Percentiles rank a stretch among this genome's conserved stretches.
Evolutionary conservation across 92 coral and sea anemone species (phyloP).

Genomic region (Hydrozoanthus gracilis): DNA sequence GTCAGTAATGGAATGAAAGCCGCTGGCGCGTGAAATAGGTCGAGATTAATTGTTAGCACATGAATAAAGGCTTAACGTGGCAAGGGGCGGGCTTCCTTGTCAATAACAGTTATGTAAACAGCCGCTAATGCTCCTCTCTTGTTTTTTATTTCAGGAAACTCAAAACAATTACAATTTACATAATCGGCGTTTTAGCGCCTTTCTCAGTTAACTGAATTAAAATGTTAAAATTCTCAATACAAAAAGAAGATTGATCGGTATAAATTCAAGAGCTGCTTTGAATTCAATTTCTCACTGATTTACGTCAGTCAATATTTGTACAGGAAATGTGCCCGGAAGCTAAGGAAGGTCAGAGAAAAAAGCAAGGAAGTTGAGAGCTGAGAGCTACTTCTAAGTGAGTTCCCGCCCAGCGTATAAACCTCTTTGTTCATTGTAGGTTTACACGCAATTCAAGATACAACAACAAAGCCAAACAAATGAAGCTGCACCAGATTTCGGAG

Average conservation of each 20-base stretch:
- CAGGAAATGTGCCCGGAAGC: conserved; percentile 41
- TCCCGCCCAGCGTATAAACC: conserved; percentile 41
- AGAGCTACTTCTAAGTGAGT: conserved; percentile 16
- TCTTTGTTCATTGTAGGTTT: background rate
- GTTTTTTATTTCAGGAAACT: conserved; percentile 22
- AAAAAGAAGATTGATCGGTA: conserved; percentile 29
- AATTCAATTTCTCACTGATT: background rate
- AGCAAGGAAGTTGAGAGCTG: background rate
- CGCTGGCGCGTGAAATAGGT: conserved; percentile 8
- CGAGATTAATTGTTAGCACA: conserved; percentile 32
- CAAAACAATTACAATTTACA: conserved; percentile 66
- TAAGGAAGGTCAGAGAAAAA: background rate
- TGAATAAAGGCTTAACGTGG: conserved; percentile 24
- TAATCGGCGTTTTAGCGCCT: conserved; percentile 51
- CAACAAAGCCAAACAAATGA: conserved; percentile 17
- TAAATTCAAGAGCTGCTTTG: background rate
- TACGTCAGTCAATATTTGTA: background rate
- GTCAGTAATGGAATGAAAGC: conserved; percentile 9
- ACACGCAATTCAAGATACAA: background rate
- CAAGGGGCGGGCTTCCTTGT: conserved; percentile 31
- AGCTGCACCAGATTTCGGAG: background rate
- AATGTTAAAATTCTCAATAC: conserved; percentile 31
- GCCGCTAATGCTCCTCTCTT: conserved; percentile 49
- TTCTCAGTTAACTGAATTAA: conserved; percentile 39
- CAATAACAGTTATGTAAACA: conserved; percentile 55